Conservation (phyloP, 2,797 vertebrate species). For the Sebastes dallii region DNA sequence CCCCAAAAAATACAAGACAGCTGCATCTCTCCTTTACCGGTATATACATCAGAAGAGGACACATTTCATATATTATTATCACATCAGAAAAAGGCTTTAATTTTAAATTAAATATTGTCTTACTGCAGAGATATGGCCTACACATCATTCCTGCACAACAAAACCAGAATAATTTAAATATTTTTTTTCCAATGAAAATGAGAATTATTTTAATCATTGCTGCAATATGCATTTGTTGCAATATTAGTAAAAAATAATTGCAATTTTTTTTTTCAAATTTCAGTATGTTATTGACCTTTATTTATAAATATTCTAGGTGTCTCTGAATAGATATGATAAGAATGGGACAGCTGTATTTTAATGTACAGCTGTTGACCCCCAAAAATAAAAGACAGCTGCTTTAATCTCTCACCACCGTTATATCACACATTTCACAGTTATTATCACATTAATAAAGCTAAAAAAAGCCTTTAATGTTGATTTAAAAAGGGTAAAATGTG, state of each 20-base stretch:
- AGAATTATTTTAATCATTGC: no score
- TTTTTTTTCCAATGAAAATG: no score
- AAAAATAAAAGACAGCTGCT: slow-evolving; percentile 23
- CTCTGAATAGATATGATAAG: not conserved
- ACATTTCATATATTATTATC: no score
- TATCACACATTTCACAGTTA: not conserved
- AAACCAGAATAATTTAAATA: no score
- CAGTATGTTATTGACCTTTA: not conserved
- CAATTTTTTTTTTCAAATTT: no score
- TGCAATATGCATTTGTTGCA: no score
- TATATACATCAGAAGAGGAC: not conserved
- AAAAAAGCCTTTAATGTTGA: not conserved
- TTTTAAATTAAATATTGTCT: no score
- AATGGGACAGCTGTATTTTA: not conserved
- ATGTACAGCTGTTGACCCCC: slow-evolving; percentile 24
- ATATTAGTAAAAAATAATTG: no score
- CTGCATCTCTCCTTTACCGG: not conserved
- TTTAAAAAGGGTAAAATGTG: no score
- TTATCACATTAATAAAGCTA: not conserved
- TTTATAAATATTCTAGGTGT: not conserved
- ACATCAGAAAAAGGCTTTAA: no score
- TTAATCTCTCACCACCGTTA: not conserved
- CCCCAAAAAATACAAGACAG: slow-evolving; percentile 12
- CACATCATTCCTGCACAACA: no score
- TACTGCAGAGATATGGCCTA: no score